Evolutionary conservation across 2,888 invertebrate genomes (phyloP).

Genomic region (Petrophora chlorosata): DNA sequence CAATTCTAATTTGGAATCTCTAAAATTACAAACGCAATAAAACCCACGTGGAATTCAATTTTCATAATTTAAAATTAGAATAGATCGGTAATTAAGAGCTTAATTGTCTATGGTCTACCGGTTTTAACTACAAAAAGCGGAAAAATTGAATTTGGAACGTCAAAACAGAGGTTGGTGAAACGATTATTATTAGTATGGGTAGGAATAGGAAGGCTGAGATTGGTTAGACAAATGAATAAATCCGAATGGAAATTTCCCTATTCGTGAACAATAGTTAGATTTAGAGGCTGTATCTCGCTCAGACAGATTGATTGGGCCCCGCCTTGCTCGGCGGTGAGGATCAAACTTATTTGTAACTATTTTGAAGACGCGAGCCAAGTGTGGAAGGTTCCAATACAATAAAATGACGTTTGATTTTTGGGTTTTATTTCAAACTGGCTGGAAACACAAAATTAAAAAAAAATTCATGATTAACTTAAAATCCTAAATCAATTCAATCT

Average conservation of each 20-base stretch:
- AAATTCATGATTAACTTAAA: too few species aligned
- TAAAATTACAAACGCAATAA: conserved; percentile 27
- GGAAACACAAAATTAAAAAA: too few species aligned
- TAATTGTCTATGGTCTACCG: conserved; percentile 27
- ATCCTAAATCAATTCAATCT: too few species aligned
- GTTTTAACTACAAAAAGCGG: conserved; percentile 18
- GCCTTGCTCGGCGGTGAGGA: conserved; percentile 63
- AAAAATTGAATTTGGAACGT: conserved; percentile 32
- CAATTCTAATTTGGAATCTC: conserved; percentile 45
- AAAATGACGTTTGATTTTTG: neutral
- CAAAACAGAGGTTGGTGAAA: conserved; percentile 46
- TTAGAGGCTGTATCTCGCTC: conserved; percentile 81
- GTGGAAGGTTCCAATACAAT: conserved; percentile 3
- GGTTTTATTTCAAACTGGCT: too few species aligned
- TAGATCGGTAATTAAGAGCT: conserved; percentile 26
- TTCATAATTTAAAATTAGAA: conserved; percentile 39
- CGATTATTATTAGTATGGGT: conserved; percentile 62
- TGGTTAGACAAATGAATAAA: conserved; percentile 83
- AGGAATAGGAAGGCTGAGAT: conserved; percentile 67
- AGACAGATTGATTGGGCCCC: conserved; percentile 82
- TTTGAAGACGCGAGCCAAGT: conserved; percentile 22
- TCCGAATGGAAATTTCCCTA: conserved; percentile 82
- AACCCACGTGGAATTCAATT: conserved; percentile 24
- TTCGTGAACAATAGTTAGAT: conserved; percentile 83
- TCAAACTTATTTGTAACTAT: conserved; percentile 35